Evolutionary conservation across 2,113 vertebrate species (phyloP).

Genomic region (Willisornis vidua): DNA sequence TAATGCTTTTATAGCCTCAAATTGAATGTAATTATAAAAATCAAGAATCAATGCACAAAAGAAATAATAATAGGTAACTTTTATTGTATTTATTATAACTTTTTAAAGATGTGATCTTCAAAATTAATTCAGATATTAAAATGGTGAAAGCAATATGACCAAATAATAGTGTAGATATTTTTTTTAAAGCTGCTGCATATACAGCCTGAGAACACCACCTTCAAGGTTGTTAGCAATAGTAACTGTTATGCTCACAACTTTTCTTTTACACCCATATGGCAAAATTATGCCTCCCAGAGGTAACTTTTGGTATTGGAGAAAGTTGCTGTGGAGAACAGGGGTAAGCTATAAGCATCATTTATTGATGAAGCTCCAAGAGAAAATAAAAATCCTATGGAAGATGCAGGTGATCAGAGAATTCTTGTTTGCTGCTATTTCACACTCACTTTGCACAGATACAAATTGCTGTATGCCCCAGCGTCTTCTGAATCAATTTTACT

Average conservation of each 20-base stretch:
- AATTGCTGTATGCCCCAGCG: not conserved
- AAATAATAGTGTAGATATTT: not conserved
- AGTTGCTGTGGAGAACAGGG: not conserved
- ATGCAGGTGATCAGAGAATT: not conserved
- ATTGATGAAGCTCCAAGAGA: not conserved
- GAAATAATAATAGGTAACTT: conserved; percentile 11
- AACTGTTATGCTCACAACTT: not conserved
- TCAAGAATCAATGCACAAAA: not conserved
- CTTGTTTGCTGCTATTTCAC: not conserved
- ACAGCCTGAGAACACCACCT: not conserved
- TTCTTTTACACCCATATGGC: not conserved
- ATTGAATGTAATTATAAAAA: conserved; percentile 31
- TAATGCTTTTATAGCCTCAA: conserved; percentile 15
- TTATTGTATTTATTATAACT: not conserved
- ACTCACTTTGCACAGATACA: not conserved
- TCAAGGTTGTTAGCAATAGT: not conserved
- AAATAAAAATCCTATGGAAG: not conserved
- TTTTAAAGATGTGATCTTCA: not conserved
- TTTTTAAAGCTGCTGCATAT: not conserved
- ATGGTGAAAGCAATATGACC: not conserved
- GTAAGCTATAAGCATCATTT: not conserved
- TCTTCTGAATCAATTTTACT: not conserved
- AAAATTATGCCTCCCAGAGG: conserved; percentile 59
- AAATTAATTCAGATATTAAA: conserved; percentile 3
- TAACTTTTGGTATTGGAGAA: not conserved